Base-by-base conservation (phyloP, 2,888 invertebrate genomes). In the Noctua fimbriata region DNA sequence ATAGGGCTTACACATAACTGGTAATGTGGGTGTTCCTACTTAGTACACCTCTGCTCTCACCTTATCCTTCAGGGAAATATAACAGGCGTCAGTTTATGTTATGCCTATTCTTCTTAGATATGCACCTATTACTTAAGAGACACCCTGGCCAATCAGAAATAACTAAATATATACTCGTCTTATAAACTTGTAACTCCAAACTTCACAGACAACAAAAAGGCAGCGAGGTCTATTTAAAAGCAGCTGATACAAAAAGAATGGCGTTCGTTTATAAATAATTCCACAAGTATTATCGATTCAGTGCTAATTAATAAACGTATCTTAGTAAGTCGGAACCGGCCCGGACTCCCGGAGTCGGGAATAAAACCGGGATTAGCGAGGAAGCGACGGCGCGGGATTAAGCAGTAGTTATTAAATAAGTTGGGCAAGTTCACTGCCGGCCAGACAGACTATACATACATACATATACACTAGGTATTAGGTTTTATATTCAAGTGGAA, bases 351-450 rank as follows among this genome's bases (percentile, higher is more conserved):
- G 65, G 78, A 82, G 69, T 28, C 47, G 47, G 67, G 81, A 87
- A 87, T 88, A 82, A 88, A 83, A 88, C 85, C 85, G n/a, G 73
- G 89, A 85, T 88, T 88, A 87, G 76, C 28, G 70, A 69, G 84
- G 80, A 84, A 85, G 79, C 81, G 83, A 78, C 79, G 85, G 87
- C 76, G 84, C 66, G 79, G 83, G 88, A 90, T 90, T 91, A 91
- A 89, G 87, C 84, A 87, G 87, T 89, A 86, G 91, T 91, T 91
- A 92, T 92, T 92, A 92, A 92, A 92, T 92, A 92, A 92, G 90
- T 92, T 92, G 87, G 71, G 76, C 83, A 78, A 82, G 82, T 81
- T 66, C 73, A 52, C 76, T 72, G 82, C 78, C 82, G 67, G 63
- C 66, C 67, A 69, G 55, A 36, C 82, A 67, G 71, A 72, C 79